Conservation (phyloP, 2,797 vertebrate species). For the Intellagama lesueurii region DNA sequence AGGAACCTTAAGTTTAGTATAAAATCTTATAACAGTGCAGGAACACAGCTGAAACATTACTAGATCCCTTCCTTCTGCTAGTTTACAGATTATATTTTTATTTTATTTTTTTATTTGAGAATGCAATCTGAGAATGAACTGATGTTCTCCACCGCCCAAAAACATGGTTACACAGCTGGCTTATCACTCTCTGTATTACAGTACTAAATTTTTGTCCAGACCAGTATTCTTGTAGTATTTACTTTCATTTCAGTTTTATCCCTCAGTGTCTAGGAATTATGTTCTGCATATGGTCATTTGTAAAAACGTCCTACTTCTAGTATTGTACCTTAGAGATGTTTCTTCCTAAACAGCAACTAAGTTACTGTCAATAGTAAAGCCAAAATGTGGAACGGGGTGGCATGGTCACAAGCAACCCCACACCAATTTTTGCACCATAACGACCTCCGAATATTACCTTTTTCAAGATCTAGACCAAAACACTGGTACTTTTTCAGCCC, state of each 20-base stretch:
- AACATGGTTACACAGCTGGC: not conserved
- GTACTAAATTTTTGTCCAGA: not conserved
- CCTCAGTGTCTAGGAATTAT: not conserved
- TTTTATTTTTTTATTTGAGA: not conserved
- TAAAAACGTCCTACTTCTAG: not conserved
- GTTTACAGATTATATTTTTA: constrained; percentile 33
- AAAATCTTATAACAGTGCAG: not conserved
- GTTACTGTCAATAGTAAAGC: too few relatives aligned
- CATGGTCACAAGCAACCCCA: not conserved
- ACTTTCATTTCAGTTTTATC: not conserved
- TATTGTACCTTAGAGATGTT: not conserved
- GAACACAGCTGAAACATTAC: not conserved
- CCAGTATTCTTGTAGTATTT: not conserved
- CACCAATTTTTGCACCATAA: too few relatives aligned
- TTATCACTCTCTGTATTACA: constrained; percentile 1
- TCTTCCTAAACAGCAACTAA: not conserved
- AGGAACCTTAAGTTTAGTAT: not conserved
- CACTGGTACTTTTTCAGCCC: too few relatives aligned
- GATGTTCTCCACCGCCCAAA: not conserved
- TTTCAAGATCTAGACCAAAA: too few relatives aligned
- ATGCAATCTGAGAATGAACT: not conserved
- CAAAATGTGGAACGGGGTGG: not conserved
- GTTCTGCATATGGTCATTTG: constrained; percentile 5
- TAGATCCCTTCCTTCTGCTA: not conserved
- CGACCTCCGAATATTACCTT: too few relatives aligned